These are phyloP conservation scores for Cynodonichthys magdalenae DNA, from an alignment of 2,797 vertebrate species.

Conservation along the genomic window DNA sequence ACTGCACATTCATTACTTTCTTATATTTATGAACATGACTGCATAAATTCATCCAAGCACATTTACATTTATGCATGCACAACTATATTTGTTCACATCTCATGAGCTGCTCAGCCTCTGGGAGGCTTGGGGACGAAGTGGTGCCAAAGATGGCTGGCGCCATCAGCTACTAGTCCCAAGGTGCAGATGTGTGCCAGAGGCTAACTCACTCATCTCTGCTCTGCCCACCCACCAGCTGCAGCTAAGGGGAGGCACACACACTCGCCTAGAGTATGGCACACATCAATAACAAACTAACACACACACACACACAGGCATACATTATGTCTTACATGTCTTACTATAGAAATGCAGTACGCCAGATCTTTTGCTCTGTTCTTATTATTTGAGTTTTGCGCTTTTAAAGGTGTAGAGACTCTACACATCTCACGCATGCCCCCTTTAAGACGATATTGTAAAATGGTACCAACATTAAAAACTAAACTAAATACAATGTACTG, in stretches of 20 bases:
- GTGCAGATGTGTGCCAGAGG: conserved; percentile 67
- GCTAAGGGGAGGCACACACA: conserved; percentile 49
- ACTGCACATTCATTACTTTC: conserved; percentile 28
- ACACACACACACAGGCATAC: conserved; percentile 11
- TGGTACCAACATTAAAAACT: too few relatives aligned
- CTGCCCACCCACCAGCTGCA: conserved; percentile 71
- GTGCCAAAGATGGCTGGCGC: conserved; percentile 70
- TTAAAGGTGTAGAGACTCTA: background rate
- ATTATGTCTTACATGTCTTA: background rate
- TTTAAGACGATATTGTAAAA: too few relatives aligned
- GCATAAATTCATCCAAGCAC: conserved; percentile 33
- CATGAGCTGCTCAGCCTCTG: conserved; percentile 47
- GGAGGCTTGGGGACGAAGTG: conserved; percentile 43
- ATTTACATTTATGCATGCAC: conserved; percentile 12
- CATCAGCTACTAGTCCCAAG: conserved; percentile 67
- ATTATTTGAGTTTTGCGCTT: background rate
- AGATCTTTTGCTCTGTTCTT: background rate
- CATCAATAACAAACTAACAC: conserved; percentile 37
- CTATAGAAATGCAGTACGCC: background rate
- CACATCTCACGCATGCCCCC: background rate
- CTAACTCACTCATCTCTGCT: conserved; percentile 68
- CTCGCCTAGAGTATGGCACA: conserved; percentile 36
- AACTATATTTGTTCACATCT: conserved; percentile 24
- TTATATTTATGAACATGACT: conserved; percentile 6
- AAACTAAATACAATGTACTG: too few relatives aligned